Evolutionary conservation across 2,888 invertebrate species (phyloP).

Genomic region (Platynereis dumerilii): DNA sequence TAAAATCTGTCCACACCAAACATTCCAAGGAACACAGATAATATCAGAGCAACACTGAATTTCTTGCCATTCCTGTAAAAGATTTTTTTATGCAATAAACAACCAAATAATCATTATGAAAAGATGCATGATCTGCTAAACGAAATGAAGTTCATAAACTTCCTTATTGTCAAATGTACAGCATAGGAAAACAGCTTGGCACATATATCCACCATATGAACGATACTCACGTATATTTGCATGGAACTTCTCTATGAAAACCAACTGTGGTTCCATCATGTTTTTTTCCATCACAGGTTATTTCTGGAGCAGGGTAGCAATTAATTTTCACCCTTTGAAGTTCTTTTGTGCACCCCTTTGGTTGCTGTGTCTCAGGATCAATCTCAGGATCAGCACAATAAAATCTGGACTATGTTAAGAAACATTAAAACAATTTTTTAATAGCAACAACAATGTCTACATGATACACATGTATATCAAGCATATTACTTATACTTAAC

Average conservation of each 20-base stretch:
- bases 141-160: not conserved
- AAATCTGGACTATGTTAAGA: slow-evolving; percentile 45
- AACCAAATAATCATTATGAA: not conserved
- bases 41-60: slow-evolving; percentile 85
- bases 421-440: too few species aligned
- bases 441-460: too few species aligned
- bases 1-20: slow-evolving; percentile 98
- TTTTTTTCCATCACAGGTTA: slow-evolving; percentile 78
- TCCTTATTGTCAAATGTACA: not conserved
- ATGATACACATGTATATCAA: too few species aligned
- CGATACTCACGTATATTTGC: slow-evolving; percentile 92
- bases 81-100: too few species aligned
- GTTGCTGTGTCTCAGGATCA: slow-evolving; percentile 88
- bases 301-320: slow-evolving; percentile 82
- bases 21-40: slow-evolving; percentile 97
- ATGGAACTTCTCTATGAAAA: slow-evolving; percentile 83
- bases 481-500: too few species aligned
- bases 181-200: not conserved
- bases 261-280: slow-evolving; percentile 72
- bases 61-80: slow-evolving; percentile 86
- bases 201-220: too few species aligned
- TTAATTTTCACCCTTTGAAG: slow-evolving; percentile 64
- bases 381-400: slow-evolving; percentile 68
- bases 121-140: not conserved
- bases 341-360: slow-evolving; percentile 78